phyloP scores from a whole-genome alignment of 1,140 invertebrate species.

The Choristoneura fumiferana region DNA sequence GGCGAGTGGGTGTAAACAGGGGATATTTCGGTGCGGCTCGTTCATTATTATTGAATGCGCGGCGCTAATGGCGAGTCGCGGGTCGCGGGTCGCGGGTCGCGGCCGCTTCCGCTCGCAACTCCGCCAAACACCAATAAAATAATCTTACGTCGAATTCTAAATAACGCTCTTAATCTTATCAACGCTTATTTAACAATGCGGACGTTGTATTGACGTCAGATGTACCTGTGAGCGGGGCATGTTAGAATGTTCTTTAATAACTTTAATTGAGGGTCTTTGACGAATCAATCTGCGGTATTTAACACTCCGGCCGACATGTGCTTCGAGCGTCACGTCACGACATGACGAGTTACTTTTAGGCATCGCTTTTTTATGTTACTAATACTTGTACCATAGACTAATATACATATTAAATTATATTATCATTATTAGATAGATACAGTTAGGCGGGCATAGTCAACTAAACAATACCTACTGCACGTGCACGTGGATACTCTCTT shows the following conservation, averaged over 20 bases:
- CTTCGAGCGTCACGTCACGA: too few relatives aligned
- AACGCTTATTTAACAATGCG: background rate
- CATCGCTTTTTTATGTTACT: too few relatives aligned
- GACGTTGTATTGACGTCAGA: slow-evolving; percentile 11
- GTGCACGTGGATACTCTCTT: too few relatives aligned
- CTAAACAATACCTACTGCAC: too few relatives aligned
- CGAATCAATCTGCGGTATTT: slow-evolving; percentile 8
- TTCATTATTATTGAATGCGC: slow-evolving; percentile 77
- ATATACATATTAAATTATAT: too few relatives aligned
- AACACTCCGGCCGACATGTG: background rate
- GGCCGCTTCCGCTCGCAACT: slow-evolving; percentile 25
- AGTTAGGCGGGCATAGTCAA: too few relatives aligned
- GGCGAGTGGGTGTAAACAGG: slow-evolving; percentile 77
- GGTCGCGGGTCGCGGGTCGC: slow-evolving; percentile 48
- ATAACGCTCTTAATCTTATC: slow-evolving; percentile 12
- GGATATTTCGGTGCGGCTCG: slow-evolving; percentile 75
- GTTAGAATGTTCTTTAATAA: slow-evolving; percentile 15
- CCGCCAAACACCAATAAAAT: slow-evolving; percentile 6
- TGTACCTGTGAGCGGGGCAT: background rate
- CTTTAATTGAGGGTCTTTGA: slow-evolving; percentile 13
- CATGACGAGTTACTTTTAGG: too few relatives aligned
- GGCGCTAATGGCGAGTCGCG: slow-evolving; percentile 62
- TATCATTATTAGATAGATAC: too few relatives aligned
- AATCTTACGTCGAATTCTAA: slow-evolving; percentile 8
- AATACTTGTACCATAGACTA: too few relatives aligned